Evolutionary conservation across 2,888 invertebrate genomes (phyloP), one percentile per base, ranked within the genome.

Genomic region (Drosophila robusta): DNA sequence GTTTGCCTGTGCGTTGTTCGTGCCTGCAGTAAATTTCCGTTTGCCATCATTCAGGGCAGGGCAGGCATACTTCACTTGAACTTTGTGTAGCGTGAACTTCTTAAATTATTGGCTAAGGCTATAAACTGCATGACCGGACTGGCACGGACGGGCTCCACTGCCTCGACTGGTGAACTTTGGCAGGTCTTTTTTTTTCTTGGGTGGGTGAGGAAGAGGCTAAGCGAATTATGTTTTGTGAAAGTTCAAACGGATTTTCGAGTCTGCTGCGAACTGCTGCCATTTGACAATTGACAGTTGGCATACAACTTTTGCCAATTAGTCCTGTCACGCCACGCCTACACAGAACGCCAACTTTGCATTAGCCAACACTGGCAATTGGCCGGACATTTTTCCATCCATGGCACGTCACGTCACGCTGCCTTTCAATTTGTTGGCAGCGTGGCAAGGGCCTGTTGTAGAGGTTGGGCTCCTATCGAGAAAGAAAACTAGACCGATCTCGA

Each of bases 31-130:
- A 86, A 88, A 85, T 85, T 85, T 86, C 85, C 85, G 85, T 79
- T 85, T 75, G 84, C 89, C 84, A 85, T 85, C 77, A 77, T 70
- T 85, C 69, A 82, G 82, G 65, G 63, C 73, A 68, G 69, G 56
- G 72, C 75, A 75, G 74, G 69, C 78, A 78, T 88, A 79, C 77
- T 78, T 77, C 65, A 80, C 68, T 82, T 86, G 87, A 88, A 88
- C 88, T 88, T 88, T 86, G 83, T 77, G 84, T 85, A 78, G 85
- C 88, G 80, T 85, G 88, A 80, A 88, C 78, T 86, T 86, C 86
- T 86, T 87, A 83, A 88, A 84, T 84, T 88, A 84, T 87, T 85
- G 72, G 83, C 85, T 68, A 67, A 62, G 68, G 52, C 75, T 56
- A 83, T 71, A 83, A 69, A 74, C 81, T 87, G 79, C 70, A 64